phyloP scores from a whole-genome alignment of 30 jellyfish, hydroid and myxozoan species.

The Sanderia malayensis region DNA sequence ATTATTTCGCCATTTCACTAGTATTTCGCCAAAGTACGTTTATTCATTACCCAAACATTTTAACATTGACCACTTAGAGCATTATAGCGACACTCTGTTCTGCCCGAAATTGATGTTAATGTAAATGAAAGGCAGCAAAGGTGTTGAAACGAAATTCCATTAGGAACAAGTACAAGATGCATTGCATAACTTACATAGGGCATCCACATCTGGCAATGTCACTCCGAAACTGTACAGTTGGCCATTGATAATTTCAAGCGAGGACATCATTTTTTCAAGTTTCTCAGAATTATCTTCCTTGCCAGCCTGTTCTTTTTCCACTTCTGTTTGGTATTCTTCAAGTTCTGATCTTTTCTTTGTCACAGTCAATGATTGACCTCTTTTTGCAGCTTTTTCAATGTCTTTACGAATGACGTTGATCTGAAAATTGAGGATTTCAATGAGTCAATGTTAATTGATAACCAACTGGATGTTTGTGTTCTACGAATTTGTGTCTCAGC shows the following conservation, averaged over 20 bases:
- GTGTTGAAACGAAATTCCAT: too few relatives aligned
- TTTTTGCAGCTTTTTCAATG: slow-evolving; percentile 47
- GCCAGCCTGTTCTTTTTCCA: slow-evolving; percentile 9
- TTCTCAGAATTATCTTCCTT: slow-evolving; percentile 9
- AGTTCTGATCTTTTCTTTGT: slow-evolving; percentile 35
- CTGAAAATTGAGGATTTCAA: background rate
- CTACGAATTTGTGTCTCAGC: too few relatives aligned
- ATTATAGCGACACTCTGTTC: too few relatives aligned
- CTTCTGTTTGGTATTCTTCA: slow-evolving; percentile 24
- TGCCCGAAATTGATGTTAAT: too few relatives aligned
- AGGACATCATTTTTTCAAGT: slow-evolving; percentile 1
- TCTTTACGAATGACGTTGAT: slow-evolving; percentile 27
- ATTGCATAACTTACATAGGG: slow-evolving; percentile 36
- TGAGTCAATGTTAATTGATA: too few relatives aligned
- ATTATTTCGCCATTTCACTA: too few relatives aligned
- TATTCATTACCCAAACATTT: too few relatives aligned
- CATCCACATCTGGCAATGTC: slow-evolving; percentile 17
- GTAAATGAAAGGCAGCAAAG: too few relatives aligned
- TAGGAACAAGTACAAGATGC: too few relatives aligned
- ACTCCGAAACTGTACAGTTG: slow-evolving; percentile 33
- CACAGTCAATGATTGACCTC: slow-evolving; percentile 41
- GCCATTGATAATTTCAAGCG: slow-evolving; percentile 25
- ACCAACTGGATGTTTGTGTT: too few relatives aligned
- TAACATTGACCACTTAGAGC: too few relatives aligned
- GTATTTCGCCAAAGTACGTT: too few relatives aligned